These are phyloP conservation scores for Adelphocoris suturalis DNA, from an alignment of 2,888 invertebrate genomes.

Conservation along the genomic window DNA sequence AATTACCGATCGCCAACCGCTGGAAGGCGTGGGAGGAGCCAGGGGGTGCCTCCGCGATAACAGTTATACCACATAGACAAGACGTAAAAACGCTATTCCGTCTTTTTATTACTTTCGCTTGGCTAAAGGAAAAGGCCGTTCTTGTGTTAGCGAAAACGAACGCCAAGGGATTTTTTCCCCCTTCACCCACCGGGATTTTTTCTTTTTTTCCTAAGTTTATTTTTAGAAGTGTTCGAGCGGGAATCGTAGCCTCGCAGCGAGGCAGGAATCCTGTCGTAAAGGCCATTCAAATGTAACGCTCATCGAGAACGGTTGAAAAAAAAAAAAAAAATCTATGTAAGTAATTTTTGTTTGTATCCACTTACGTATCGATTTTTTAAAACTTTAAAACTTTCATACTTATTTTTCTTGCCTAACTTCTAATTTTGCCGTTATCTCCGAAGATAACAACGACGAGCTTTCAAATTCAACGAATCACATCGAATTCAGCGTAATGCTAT, in stretches of 20 bases:
- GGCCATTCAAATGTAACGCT: background rate
- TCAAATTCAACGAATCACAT: no score
- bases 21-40: slow-evolving; percentile 26
- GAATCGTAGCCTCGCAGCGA: background rate
- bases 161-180: background rate
- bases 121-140: slow-evolving; percentile 42
- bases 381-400: no score
- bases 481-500: no score
- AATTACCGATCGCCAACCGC: slow-evolving; percentile 19
- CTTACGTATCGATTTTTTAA: no score
- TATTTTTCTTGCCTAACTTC: no score
- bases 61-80: slow-evolving; percentile 65
- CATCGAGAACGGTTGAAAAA: background rate
- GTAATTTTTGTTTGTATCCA: no score
- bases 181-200: background rate
- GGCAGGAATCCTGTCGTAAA: background rate
- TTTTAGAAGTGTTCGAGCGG: background rate
- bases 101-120: slow-evolving; percentile 58
- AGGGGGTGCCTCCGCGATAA: slow-evolving; percentile 43
- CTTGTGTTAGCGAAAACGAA: slow-evolving; percentile 28
- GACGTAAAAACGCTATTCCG: slow-evolving; percentile 58
- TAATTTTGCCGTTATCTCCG: no score
- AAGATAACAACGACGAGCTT: no score
- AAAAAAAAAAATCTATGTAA: background rate
- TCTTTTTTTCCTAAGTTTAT: background rate